phyloP scores from a whole-genome alignment of 2,113 vertebrate genomes.

The Oostethus manadensis region DNA sequence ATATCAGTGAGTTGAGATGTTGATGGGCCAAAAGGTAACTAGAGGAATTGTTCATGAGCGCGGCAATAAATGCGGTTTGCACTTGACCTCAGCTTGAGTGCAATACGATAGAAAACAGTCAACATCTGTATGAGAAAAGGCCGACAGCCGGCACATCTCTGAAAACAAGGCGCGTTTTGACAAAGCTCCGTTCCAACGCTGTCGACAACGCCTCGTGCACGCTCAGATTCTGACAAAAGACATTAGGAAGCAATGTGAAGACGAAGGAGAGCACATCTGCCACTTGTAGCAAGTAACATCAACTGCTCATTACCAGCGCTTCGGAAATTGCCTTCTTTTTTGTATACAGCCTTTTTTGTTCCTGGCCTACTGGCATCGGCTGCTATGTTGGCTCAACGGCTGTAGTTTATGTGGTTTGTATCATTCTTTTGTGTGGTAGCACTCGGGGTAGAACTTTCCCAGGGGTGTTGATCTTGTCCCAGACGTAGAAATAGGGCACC shows the following conservation, averaged over 20 bases:
- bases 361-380: slow-evolving; percentile 29
- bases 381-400: no score
- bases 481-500: no score
- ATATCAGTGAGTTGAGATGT: neutral
- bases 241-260: slow-evolving; percentile 13
- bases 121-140: slow-evolving; percentile 13
- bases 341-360: slow-evolving; percentile 41
- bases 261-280: slow-evolving; percentile 38
- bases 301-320: slow-evolving; percentile 38
- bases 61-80: neutral
- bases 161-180: slow-evolving; percentile 12
- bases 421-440: no score
- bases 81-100: neutral
- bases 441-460: no score
- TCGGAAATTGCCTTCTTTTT: slow-evolving; percentile 38
- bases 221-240: slow-evolving; percentile 22
- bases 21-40: no score
- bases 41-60: no score
- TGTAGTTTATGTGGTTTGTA: neutral
- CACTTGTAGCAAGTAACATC: slow-evolving; percentile 37
- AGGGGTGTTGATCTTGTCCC: no score
- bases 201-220: slow-evolving; percentile 1
- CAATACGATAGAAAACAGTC: neutral
- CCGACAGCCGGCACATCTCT: slow-evolving; percentile 18
- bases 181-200: neutral